A percentile compares a stretch with the other conserved stretches of the same genome.
phyloP scores from a whole-genome alignment of 2,113 vertebrate species.

The Oncorhynchus clarkii region DNA sequence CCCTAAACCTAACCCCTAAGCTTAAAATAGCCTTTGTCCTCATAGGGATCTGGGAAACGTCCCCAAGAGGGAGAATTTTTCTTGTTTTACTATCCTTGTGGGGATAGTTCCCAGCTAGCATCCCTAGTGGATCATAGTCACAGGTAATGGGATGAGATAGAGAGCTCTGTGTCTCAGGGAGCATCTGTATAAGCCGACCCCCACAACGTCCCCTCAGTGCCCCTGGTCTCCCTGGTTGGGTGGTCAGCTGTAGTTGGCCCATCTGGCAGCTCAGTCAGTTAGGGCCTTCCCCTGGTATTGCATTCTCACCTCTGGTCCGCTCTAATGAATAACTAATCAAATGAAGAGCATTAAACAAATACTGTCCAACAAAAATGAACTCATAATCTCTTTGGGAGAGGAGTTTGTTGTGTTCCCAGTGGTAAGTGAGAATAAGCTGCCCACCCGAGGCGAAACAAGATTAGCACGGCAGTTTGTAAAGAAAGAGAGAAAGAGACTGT shows the following conservation, averaged over 20 bases:
- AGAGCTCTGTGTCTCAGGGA: not conserved
- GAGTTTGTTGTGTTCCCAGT: not conserved
- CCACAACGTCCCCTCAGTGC: not conserved
- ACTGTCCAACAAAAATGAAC: not conserved
- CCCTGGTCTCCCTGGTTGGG: not conserved
- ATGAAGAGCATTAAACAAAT: slow-evolving; percentile 1
- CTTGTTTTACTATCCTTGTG: too few relatives aligned
- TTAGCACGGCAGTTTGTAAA: slow-evolving; percentile 2
- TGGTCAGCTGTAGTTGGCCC: not conserved
- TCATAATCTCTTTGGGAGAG: not conserved
- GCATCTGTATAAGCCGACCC: not conserved
- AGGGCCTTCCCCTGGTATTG: not conserved
- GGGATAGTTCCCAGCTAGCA: not conserved
- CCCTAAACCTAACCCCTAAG: too few relatives aligned
- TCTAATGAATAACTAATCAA: not conserved
- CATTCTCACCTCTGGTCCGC: not conserved
- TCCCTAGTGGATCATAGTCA: not conserved
- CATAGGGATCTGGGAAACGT: too few relatives aligned
- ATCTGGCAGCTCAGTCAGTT: not conserved
- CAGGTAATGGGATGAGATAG: slow-evolving; percentile 14
- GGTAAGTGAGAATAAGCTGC: slow-evolving; percentile 1
- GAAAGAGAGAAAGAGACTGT: not conserved
- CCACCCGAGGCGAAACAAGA: not conserved
- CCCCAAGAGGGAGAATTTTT: too few relatives aligned
- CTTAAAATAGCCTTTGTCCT: too few relatives aligned